Conservation (phyloP, 2,797 vertebrate genomes). For the Sphaeramia orbicularis region DNA sequence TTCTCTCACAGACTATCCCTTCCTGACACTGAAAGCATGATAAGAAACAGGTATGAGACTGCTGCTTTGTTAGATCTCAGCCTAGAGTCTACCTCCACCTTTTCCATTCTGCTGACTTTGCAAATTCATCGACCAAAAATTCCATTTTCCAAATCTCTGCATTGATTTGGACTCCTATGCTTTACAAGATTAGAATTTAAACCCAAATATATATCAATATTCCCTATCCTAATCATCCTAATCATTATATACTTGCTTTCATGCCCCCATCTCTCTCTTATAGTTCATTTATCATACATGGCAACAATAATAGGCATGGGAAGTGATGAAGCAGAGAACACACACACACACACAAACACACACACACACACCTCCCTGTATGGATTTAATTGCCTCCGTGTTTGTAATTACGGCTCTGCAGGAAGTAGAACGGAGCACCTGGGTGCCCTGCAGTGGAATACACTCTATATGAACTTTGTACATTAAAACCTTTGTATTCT, state of each 20-base stretch:
- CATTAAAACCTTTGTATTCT: constrained; percentile 59
- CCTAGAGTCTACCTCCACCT: constrained; percentile 1
- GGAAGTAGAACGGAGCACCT: constrained; percentile 79
- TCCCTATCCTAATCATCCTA: background rate
- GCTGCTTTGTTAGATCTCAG: constrained; percentile 1
- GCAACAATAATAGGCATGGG: constrained; percentile 22
- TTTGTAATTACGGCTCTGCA: constrained; percentile 80
- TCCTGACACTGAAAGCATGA: constrained; percentile 24
- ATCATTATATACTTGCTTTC: constrained; percentile 10
- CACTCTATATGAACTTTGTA: constrained; percentile 75
- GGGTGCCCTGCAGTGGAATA: constrained; percentile 77
- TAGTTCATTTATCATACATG: constrained; percentile 18
- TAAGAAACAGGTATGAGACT: constrained; percentile 6
- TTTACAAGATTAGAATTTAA: constrained; percentile 7
- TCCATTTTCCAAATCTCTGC: background rate
- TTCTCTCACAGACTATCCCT: constrained; percentile 31
- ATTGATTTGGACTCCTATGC: constrained; percentile 19
- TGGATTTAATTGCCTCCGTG: constrained; percentile 80
- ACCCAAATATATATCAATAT: constrained; percentile 21
- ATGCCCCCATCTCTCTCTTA: constrained; percentile 1
- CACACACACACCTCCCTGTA: constrained; percentile 50
- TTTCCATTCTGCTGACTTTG: background rate
- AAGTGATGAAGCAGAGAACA: constrained; percentile 31
- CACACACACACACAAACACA: constrained; percentile 28
- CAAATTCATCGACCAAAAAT: constrained; percentile 25